Evolutionary conservation across 2,888 invertebrate species (phyloP).

Genomic region (Liopterus haemorrhoidalis): DNA sequence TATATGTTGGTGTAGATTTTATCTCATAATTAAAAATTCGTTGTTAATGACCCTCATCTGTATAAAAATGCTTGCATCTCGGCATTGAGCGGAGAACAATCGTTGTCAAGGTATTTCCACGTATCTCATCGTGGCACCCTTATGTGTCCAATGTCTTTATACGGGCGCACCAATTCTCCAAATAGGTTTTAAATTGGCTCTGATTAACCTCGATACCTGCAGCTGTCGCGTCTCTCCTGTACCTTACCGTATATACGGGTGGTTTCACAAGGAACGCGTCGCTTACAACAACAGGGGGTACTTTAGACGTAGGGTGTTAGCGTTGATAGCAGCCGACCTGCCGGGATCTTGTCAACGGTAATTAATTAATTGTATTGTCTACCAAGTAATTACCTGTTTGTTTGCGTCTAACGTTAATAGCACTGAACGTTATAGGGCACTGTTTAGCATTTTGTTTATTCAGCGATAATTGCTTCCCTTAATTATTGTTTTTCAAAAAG

Average conservation of each 20-base stretch:
- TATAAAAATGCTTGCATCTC: no score
- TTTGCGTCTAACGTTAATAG: constrained; percentile 39
- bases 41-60: no score
- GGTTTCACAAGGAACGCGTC: not conserved
- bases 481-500: no score
- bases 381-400: constrained; percentile 49
- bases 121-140: not conserved
- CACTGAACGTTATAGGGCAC: no score
- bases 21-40: no score
- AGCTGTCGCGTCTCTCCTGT: constrained; percentile 39
- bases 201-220: constrained; percentile 47
- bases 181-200: constrained; percentile 46
- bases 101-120: no score
- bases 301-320: constrained; percentile 2
- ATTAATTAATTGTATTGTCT: constrained; percentile 50
- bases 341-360: constrained; percentile 44
- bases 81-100: no score
- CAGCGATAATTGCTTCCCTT: no score
- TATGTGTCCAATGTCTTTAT: constrained; percentile 8
- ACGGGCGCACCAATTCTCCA: constrained; percentile 21
- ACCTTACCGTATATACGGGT: constrained; percentile 21
- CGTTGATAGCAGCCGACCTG: constrained; percentile 36
- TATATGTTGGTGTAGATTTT: no score
- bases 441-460: no score
- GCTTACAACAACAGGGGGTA: not conserved